A percentile compares a stretch with the other conserved stretches of the same genome.
Evolutionary conservation across 2,797 vertebrate species (phyloP).

Genomic region (Myotis daubentonii): DNA sequence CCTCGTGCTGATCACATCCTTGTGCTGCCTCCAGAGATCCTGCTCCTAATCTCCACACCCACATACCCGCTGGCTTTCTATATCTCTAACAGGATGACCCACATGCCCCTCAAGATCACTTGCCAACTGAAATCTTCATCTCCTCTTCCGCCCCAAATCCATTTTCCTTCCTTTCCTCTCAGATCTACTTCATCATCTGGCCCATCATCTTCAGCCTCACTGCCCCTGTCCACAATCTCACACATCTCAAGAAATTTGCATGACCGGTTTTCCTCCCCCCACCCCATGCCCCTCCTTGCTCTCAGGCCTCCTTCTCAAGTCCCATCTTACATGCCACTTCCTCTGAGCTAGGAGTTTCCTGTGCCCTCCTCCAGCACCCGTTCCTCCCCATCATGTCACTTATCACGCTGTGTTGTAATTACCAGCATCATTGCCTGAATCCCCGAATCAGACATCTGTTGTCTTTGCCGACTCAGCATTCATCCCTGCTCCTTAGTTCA

Average conservation of each 20-base stretch:
- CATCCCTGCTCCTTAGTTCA: not conserved
- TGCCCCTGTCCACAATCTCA: not conserved
- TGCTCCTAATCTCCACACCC: not conserved
- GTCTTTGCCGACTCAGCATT: conserved; percentile 4
- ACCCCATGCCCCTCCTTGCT: not conserved
- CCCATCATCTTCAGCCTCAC: not conserved
- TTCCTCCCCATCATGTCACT: not conserved
- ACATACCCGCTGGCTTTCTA: not conserved
- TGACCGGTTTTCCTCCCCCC: not conserved
- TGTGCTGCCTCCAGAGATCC: not conserved
- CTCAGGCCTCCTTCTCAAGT: not conserved
- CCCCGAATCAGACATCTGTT: not conserved
- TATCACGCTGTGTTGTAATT: not conserved
- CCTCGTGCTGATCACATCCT: not conserved
- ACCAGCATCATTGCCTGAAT: not conserved
- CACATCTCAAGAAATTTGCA: not conserved
- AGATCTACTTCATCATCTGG: not conserved
- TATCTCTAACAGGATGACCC: not conserved
- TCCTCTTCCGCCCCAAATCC: not conserved
- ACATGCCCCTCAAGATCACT: not conserved
- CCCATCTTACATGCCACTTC: not conserved
- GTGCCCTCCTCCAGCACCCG: not conserved
- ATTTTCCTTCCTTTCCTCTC: not conserved
- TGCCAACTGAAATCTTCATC: not conserved
- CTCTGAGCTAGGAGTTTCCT: not conserved